These are phyloP conservation scores for Hippoglossus hippoglossus DNA, from an alignment of 2,797 vertebrate species.

Conservation along the genomic window DNA sequence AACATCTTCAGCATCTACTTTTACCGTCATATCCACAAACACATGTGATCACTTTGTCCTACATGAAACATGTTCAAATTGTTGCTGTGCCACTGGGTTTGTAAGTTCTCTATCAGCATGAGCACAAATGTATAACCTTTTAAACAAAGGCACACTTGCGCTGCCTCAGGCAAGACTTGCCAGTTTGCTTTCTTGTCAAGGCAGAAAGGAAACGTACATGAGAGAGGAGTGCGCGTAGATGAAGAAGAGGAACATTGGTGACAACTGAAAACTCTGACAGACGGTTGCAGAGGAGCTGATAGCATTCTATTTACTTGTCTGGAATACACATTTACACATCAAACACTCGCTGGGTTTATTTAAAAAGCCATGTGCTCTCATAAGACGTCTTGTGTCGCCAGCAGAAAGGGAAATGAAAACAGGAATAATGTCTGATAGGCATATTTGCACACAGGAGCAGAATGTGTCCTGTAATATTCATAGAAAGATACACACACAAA, in stretches of 20 bases:
- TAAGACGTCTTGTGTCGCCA: slow-evolving; percentile 44
- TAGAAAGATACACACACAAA: slow-evolving; percentile 10
- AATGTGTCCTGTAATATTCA: slow-evolving; percentile 28
- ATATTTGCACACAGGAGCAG: slow-evolving; percentile 36
- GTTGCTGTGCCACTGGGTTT: slow-evolving; percentile 32
- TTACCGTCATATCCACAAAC: slow-evolving; percentile 15
- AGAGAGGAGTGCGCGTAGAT: slow-evolving; percentile 54
- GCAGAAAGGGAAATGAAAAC: slow-evolving; percentile 46
- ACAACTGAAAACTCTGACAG: slow-evolving; percentile 71
- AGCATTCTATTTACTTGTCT: slow-evolving; percentile 66
- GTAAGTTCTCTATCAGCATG: slow-evolving; percentile 62
- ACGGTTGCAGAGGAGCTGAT: slow-evolving; percentile 56
- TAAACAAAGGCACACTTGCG: slow-evolving; percentile 72
- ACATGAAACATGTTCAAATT: slow-evolving; percentile 51
- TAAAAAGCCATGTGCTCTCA: slow-evolving; percentile 54
- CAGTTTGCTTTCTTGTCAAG: slow-evolving; percentile 75
- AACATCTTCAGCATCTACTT: no score
- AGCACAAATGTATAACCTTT: slow-evolving; percentile 72
- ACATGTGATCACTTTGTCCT: slow-evolving; percentile 41
- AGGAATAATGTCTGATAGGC: slow-evolving; percentile 31
- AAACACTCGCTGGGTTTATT: slow-evolving; percentile 68
- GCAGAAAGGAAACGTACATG: slow-evolving; percentile 61
- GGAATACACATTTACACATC: slow-evolving; percentile 78
- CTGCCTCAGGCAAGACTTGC: slow-evolving; percentile 72
- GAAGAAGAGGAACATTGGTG: slow-evolving; percentile 67